Evolutionary conservation across 2,797 vertebrate genomes (phyloP).

Genomic region (Tangara arthus): DNA sequence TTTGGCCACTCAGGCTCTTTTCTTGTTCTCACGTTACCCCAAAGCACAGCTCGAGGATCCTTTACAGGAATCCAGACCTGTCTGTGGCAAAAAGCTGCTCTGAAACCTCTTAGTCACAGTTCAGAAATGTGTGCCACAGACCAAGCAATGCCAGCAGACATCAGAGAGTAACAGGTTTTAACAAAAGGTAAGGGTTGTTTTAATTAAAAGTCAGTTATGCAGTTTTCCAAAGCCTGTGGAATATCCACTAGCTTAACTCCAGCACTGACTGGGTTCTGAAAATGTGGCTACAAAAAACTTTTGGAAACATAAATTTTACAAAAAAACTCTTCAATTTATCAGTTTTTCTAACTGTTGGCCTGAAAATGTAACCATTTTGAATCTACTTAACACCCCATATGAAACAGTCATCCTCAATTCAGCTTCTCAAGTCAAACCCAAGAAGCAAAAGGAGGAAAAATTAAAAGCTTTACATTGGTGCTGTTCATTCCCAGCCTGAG

Average conservation of each 20-base stretch:
- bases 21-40: background rate
- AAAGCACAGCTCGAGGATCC: background rate
- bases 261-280: background rate
- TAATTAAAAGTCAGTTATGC: background rate
- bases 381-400: background rate
- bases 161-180: background rate
- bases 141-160: background rate
- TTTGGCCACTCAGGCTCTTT: background rate
- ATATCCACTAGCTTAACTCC: background rate
- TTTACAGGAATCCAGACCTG: background rate
- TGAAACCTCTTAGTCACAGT: background rate
- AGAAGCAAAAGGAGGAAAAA: background rate
- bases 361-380: background rate
- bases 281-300: background rate
- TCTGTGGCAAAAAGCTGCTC: background rate
- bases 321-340: background rate
- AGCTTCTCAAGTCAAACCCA: background rate
- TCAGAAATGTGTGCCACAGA: background rate
- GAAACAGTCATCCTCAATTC: background rate
- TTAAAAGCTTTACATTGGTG: background rate
- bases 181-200: background rate
- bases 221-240: background rate
- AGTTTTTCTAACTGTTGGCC: background rate
- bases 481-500: background rate
- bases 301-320: background rate